Evolutionary conservation across 1,140 invertebrate species (phyloP), one percentile per base, ranked within the genome.

Genomic region (Glomeris maerens): DNA sequence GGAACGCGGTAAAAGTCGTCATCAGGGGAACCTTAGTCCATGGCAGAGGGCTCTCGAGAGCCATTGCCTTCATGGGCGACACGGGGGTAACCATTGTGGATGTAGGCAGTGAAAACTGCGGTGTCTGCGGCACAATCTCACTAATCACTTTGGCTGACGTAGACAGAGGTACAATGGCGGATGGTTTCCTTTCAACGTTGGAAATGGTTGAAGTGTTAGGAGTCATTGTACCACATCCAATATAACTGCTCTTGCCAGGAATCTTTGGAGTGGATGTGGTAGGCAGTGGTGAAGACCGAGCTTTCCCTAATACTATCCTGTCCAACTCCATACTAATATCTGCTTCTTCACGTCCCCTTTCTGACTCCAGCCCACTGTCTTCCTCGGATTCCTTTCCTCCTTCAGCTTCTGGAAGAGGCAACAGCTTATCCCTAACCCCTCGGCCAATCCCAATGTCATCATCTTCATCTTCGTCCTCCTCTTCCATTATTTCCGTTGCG

Each of bases 321-420:
- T 42, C 40, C 4, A 25, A 17, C 10, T 42, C 40, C 20, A 17
- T 42, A 21, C 40, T 4, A 5, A 42, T 5, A 36, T 17, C 31
- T 21, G 20, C 40, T 5, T 10, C 25, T 17, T 42, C 40, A 21
- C 40, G 20, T 5, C 40, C 40, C 20, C 40, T 17, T 10, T 42
- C 40, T 21, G 25, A 25, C 20, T 42, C 40, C 5, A 42, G 40
- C 5, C 40, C 40, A 42, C 40, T 42, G 40, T 42, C 40, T 42
- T 42, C 40, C 25, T 42, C 40, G 20, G 40, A 42, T 25, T 42
- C 40, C 17, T 17, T 36, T 36, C 31, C 31, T 42, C 5, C 40
- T 17, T 42, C 40, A 21, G 20, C 40, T 21, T 21, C 40, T 7
- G 25, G 20, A 42, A 25, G 40, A 5, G 10, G 10, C 4, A 42